Conservation (phyloP, 2,113 vertebrate genomes). For the Nycticorax nycticorax region DNA sequence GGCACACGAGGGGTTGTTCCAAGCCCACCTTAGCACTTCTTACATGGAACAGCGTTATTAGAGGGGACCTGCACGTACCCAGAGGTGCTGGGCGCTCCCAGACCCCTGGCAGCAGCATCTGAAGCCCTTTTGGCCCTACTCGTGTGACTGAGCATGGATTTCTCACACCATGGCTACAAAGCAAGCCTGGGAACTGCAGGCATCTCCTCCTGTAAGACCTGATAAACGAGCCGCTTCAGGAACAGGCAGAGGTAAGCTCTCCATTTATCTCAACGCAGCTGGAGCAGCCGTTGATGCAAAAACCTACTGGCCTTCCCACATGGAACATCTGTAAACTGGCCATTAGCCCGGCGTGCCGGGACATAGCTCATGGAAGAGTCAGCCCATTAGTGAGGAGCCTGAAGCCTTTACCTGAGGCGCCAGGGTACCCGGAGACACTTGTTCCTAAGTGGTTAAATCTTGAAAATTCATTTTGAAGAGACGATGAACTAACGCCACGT, state of each 20-base stretch:
- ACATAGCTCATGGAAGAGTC: background rate
- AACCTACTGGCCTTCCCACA: background rate
- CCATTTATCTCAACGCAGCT: background rate
- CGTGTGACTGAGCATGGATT: background rate
- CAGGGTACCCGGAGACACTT: background rate
- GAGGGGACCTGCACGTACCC: background rate
- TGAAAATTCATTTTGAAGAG: background rate
- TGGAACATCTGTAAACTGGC: background rate
- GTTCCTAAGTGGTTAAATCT: fast-evolving
- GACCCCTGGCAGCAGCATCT: fast-evolving
- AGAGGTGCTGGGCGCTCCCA: background rate
- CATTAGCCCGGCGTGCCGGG: fast-evolving
- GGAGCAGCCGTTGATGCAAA: background rate
- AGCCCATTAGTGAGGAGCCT: fast-evolving
- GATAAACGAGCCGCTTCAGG: background rate
- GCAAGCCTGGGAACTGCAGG: fast-evolving
- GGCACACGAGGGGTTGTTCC: background rate
- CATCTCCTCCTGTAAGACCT: fast-evolving
- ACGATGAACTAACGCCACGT: fast-evolving
- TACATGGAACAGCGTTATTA: fast-evolving
- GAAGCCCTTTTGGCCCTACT: background rate
- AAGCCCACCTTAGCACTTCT: background rate
- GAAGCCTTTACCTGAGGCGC: background rate
- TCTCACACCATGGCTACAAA: fast-evolving
- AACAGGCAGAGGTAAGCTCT: background rate